These are phyloP conservation scores for Rhadina sibilatrix DNA, from an alignment of 2,113 vertebrate species.

Conservation along the genomic window DNA sequence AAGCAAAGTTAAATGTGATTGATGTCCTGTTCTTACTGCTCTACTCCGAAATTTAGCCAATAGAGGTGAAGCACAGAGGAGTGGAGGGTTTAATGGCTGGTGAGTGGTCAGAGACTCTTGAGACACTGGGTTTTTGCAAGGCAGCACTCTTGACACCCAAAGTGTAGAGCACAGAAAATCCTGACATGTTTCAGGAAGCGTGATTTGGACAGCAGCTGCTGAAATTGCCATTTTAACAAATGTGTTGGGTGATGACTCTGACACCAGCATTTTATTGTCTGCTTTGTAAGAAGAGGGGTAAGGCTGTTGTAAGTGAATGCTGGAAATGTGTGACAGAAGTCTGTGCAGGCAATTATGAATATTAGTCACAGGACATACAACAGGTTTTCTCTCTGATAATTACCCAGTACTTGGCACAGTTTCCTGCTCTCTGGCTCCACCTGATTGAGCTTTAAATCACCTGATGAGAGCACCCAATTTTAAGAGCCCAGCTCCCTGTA, in stretches of 20 bases:
- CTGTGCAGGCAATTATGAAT: background rate
- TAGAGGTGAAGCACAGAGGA: background rate
- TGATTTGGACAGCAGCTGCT: background rate
- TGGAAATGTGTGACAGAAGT: background rate
- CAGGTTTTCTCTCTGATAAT: background rate
- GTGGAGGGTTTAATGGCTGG: background rate
- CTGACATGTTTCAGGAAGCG: background rate
- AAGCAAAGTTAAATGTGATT: background rate
- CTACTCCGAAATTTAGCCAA: background rate
- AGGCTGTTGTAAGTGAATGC: background rate
- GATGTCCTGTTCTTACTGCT: background rate
- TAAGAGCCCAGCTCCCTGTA: background rate
- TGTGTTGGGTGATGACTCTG: background rate
- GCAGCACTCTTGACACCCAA: rapidly evolving
- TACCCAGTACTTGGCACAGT: background rate
- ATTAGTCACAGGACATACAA: background rate
- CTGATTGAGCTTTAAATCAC: background rate
- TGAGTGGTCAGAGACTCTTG: background rate
- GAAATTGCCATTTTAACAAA: background rate
- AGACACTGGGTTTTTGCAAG: background rate
- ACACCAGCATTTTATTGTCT: background rate
- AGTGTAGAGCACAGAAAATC: background rate
- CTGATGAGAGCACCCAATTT: background rate
- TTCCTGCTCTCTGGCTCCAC: background rate
- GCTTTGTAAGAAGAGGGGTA: background rate